Evolutionary conservation across 2,888 invertebrate genomes (phyloP), one percentile per base, ranked within the genome.

Genomic region (Archips crataeganus): DNA sequence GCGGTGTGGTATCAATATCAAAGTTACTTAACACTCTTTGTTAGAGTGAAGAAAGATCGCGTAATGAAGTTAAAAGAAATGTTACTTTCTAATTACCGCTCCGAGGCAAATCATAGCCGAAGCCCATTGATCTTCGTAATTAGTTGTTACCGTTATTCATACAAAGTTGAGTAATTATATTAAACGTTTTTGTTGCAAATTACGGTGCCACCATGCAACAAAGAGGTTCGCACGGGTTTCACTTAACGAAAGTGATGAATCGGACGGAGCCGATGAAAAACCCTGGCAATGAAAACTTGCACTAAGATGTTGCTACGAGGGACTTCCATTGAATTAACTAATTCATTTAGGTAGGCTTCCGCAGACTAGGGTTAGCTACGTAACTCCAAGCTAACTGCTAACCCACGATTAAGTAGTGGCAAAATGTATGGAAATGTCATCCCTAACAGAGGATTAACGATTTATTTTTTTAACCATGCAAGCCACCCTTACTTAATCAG

Each of bases 221-320:
- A 85, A 82, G 79, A 76, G 60, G 76, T 80, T 90, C 89, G 77
- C 90, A 90, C 87, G 85, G 83, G 86, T 89, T 88, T 87, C 87
- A 85, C 84, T 82, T 54, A 85, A 87, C 80, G 88, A 90, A 88
- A 90, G 89, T 85, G 87, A 85, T 80, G 77, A 75, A 75, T 79
- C 75, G 76, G 76, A 71, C 75, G 76, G 76, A 71, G 75, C 70
- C 73, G 67, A 66, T 76, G 74, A 81, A 83, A 79, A 82, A 79
- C 75, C 69, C 10, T 75, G 71, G 77, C 74, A 77, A 74, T 74
- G 75, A 79, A 78, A 77, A 79, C 75, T 76, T 62, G 70, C 67
- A 36, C 69, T 70, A 74, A 70, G 51, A 74, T 65, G 74, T 4
- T 65, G 70, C 74, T 57, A 23, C 23, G 15, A 2, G 11, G n/a